Base-by-base conservation (phyloP, 1,140 invertebrate species). In the Drosophila pandora region DNA sequence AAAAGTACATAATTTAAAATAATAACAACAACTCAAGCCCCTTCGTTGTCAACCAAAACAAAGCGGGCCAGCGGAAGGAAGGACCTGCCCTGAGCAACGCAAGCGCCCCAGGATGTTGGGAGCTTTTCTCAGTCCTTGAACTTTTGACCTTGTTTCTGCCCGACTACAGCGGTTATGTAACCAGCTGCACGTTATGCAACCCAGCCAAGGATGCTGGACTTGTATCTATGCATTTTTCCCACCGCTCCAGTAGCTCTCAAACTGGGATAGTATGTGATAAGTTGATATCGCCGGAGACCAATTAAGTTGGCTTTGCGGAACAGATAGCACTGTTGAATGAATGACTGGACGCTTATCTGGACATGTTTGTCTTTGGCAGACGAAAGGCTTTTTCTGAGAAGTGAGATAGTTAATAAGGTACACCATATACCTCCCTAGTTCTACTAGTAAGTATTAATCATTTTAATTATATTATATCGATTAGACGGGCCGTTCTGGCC, bases 61-160 rank as follows among this genome's bases (percentile, higher is more conserved):
- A 8, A 17, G 28, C 22, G 17, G 17, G 30, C 58, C 57, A 3
- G 22, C n/a, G 34, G 8, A 58, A 30, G 34, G 28, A 22, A 9
- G 12, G 22, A 83, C 76, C 71, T 83, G 80, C 76, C 72, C 56
- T 76, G 60, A 67, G 47, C 73, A 34, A 60, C 59, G 54, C 58
- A 64, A 53, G 45, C 45, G 71, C 68, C 60, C 28, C 57, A 65
- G 54, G 76, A 68, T 37, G 49, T 12, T 7, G 45, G 1, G 48
- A 87, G 82, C 81, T 85, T 87, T 85, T 60, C 43, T 37, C 77
- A 87, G 82, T 87, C 82, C 82, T 88, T 87, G 82, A 87, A 87
- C 82, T 78, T 82, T 68, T 87, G 82, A 87, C 82, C 82, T 87
- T 87, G 82, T 87, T 87, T 85, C 32, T 23, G 39, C 9, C 17